phyloP scores from a whole-genome alignment of 1,140 invertebrate genomes.

The Cotesia chilonis region DNA sequence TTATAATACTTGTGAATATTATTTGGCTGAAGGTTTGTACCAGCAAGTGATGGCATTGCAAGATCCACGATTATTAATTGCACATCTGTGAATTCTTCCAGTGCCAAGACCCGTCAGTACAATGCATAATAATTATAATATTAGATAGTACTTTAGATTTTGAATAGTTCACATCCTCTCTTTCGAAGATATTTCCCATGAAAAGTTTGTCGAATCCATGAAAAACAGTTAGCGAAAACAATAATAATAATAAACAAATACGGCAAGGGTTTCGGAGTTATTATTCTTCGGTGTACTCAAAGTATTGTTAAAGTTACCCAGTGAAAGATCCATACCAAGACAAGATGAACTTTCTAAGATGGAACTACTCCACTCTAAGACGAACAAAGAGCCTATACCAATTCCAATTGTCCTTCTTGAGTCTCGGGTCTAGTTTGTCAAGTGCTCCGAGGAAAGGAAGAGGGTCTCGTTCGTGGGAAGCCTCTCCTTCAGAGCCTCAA shows the following conservation, averaged over 20 bases:
- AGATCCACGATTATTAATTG: constrained; percentile 66
- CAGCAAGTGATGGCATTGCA: constrained; percentile 67
- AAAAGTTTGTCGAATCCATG: neutral
- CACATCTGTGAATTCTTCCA: constrained; percentile 69
- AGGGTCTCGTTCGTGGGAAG: constrained; percentile 36
- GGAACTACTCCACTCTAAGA: neutral
- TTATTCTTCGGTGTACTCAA: neutral
- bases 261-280: too few species aligned
- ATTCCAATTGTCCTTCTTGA: too few species aligned
- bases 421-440: neutral
- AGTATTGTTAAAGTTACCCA: too few species aligned
- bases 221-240: too few species aligned
- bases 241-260: too few species aligned
- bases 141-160: too few species aligned
- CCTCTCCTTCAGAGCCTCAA: neutral
- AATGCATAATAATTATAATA: constrained; percentile 21
- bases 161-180: constrained; percentile 13
- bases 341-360: too few species aligned
- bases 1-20: neutral
- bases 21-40: constrained; percentile 50
- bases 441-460: neutral
- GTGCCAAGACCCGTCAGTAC: constrained; percentile 66
- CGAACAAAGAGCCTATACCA: neutral
- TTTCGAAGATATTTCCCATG: neutral
- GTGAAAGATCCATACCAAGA: too few species aligned